A percentile compares a stretch with the other conserved stretches of the same genome.
Conservation (phyloP, 2,888 invertebrate species). For the Seira musarum region DNA sequence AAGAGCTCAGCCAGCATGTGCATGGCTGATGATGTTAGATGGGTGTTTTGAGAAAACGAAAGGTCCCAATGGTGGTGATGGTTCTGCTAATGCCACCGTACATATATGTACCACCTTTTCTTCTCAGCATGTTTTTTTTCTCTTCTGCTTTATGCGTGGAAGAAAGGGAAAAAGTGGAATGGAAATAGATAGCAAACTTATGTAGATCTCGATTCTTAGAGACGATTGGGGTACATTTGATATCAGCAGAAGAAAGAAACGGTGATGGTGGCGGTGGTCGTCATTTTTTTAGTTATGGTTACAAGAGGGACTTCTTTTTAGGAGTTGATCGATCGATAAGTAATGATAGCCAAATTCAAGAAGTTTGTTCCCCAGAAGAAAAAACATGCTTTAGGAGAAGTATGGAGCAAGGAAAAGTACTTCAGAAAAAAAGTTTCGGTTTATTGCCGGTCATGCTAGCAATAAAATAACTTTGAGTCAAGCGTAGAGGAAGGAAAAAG, state of each 20-base stretch:
- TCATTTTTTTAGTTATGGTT: neutral
- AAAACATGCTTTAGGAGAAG: conserved; percentile 16
- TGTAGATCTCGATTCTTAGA: conserved; percentile 9
- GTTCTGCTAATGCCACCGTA: neutral
- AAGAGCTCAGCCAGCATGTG: neutral
- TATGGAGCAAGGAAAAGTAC: conserved; percentile 1
- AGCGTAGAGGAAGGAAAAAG: neutral
- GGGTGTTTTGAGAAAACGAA: conserved; percentile 52
- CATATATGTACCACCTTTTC: neutral
- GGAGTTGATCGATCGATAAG: conserved; percentile 52
- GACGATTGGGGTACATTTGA: conserved; percentile 4
- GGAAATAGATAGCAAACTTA: neutral
- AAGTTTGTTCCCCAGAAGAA: conserved; percentile 28
- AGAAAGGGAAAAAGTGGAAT: conserved; percentile 1
- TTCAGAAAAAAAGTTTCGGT: conserved; percentile 28
- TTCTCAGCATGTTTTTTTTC: neutral
- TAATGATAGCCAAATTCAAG: conserved; percentile 54
- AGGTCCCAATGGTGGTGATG: conserved; percentile 28
- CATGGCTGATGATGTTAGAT: conserved; percentile 40
- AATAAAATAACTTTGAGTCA: neutral
- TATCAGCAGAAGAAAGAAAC: neutral
- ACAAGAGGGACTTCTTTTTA: conserved; percentile 31
- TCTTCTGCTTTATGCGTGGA: neutral
- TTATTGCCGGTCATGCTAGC: conserved; percentile 37
- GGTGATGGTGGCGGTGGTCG: conserved; percentile 17